Evolutionary conservation across 2,113 vertebrate genomes (phyloP), one percentile per base, ranked within the genome.

Genomic region (Chascanopsetta lugubris): DNA sequence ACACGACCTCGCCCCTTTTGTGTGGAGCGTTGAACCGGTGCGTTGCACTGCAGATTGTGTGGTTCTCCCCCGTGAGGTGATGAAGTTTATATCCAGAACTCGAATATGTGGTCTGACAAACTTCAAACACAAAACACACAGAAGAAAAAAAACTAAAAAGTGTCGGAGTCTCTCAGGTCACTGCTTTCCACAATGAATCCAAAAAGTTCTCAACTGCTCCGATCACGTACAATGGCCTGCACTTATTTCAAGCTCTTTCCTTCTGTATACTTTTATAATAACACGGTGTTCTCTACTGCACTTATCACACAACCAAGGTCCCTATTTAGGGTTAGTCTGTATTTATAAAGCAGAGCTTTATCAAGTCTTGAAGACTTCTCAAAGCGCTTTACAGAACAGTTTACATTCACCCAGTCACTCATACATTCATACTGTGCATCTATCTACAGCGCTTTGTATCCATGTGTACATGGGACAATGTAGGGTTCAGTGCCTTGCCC

Each of bases 11-110:
- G 32, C 38, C 56, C 38, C 34, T 54, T 55, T 22, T 27, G 40
- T 27, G 17, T 47, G 17, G 30, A 34, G 51, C n/a, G 45, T 49
- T 32, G n/a, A n/a, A n/a, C n/a, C n/a, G n/a, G n/a, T 49, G 50
- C 2, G 3, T 26, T 15, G 20, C 30, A 13, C 21, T 20, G 24
- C 26, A 36, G 43, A 11, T 22, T 12, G 3, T 42, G 12, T 11
- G 4, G 29, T 11, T 38, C 26, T 45, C 42, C 42, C 36, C 22
- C 18, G 34, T 32, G 27, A 13, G 40, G 50, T 50, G 22, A 62
- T 68, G 34, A 38, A 38, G 34, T 38, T 38, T 15, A 38, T 15
- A 38, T 38, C 34, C 13, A 5, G n/a, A n/a, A n/a, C n/a, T n/a
- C n/a, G n/a, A n/a, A n/a, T 15, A 38, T 38, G 13, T 38, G 12